Percentiles rank a stretch among this genome's conserved stretches.
These are phyloP conservation scores for Dascyllus trimaculatus DNA, from an alignment of 2,113 vertebrate species.

Conservation along the genomic window DNA sequence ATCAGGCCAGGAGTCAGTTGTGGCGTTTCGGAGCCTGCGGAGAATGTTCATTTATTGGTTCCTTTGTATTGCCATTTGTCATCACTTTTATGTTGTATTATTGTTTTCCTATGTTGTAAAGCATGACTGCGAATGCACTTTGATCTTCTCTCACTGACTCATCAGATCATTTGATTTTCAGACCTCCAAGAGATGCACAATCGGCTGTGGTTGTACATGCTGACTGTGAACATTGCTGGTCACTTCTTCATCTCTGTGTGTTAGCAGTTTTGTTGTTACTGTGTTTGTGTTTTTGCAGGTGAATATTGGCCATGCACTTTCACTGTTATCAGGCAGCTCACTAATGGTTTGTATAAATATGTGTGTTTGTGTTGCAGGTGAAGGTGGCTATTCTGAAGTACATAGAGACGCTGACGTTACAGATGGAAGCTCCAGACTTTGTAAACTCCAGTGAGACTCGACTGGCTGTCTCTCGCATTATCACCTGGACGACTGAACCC, in stretches of 20 bases:
- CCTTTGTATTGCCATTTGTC: constrained; percentile 38
- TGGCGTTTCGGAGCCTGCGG: constrained; percentile 49
- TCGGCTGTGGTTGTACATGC: constrained; percentile 52
- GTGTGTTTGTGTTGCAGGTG: constrained; percentile 85
- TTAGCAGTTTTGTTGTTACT: constrained; percentile 15
- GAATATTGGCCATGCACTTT: constrained; percentile 20
- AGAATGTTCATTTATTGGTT: constrained; percentile 52
- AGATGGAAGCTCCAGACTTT: constrained; percentile 97
- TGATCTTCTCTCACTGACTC: constrained; percentile 44
- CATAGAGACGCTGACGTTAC: constrained; percentile 94
- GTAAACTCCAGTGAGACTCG: constrained; percentile 97
- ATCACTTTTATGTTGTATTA: constrained; percentile 30
- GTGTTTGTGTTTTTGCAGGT: constrained; percentile 54
- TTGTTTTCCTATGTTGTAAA: constrained; percentile 7
- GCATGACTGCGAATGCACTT: constrained; percentile 50
- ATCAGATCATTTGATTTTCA: constrained; percentile 60
- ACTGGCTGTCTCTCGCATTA: constrained; percentile 95
- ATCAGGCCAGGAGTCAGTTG: constrained; percentile 55
- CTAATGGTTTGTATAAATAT: constrained; percentile 26
- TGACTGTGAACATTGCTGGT: constrained; percentile 28
- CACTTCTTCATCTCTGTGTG: constrained; percentile 20
- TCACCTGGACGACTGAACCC: constrained; percentile 98
- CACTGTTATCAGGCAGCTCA: neutral
- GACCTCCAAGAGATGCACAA: constrained; percentile 54
- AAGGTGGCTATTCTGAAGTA: constrained; percentile 97